Evolutionary conservation across 2,888 invertebrate genomes (phyloP).

Genomic region (Encarsia formosa): DNA sequence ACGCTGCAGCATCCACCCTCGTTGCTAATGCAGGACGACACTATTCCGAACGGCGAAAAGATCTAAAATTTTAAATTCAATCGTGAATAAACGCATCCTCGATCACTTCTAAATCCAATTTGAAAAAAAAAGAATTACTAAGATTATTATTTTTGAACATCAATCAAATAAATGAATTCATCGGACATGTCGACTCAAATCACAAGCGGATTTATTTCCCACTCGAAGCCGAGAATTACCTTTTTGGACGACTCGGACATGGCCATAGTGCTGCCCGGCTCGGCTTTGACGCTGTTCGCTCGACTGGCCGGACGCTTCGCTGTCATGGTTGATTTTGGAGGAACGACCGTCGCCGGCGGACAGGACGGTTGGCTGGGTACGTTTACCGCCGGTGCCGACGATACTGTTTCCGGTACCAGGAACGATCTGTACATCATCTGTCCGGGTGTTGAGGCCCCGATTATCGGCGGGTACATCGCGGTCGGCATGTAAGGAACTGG

Average conservation of each 20-base stretch:
- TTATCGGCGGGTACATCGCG: conserved; percentile 58
- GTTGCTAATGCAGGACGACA: conserved; percentile 40
- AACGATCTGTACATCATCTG: conserved; percentile 61
- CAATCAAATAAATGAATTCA: too few species aligned
- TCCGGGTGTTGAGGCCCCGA: conserved; percentile 33
- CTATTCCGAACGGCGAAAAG: conserved; percentile 35
- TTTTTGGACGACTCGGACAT: conserved; percentile 60
- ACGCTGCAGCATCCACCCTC: conserved; percentile 37
- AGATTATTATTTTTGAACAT: too few species aligned
- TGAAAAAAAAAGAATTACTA: too few species aligned
- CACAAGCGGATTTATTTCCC: not conserved
- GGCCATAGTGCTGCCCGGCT: conserved; percentile 56
- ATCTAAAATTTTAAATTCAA: conserved; percentile 29
- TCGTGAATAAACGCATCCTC: not conserved
- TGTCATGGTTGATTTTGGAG: not conserved
- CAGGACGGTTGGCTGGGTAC: not conserved
- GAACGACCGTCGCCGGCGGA: not conserved
- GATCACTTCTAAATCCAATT: too few species aligned
- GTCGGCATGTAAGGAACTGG: conserved; percentile 58
- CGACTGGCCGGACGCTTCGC: conserved; percentile 52
- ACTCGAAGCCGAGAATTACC: conserved; percentile 36
- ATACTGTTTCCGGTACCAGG: conserved; percentile 30
- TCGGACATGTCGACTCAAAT: too few species aligned
- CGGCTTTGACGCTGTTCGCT: conserved; percentile 57
- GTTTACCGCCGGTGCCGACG: not conserved